Evolutionary conservation across 2,888 invertebrate genomes (phyloP).

Genomic region (Drosophila sordidula): DNA sequence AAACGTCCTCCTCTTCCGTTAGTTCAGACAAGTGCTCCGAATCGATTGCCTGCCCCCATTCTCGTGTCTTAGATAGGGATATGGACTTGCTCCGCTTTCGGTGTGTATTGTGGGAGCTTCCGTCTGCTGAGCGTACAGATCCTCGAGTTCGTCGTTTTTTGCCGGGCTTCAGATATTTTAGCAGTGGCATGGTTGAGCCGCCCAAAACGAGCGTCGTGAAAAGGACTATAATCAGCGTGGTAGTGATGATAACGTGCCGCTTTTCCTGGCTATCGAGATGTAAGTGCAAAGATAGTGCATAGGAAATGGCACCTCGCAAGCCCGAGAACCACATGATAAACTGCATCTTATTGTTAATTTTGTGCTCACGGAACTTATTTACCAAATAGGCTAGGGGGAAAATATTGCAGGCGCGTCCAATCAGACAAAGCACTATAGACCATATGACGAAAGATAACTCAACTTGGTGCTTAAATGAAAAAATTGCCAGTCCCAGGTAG

Average conservation of each 20-base stretch:
- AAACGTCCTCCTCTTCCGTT: slow-evolving; percentile 96
- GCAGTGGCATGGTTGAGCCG: slow-evolving; percentile 98
- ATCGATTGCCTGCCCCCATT: slow-evolving; percentile 98
- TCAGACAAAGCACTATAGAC: slow-evolving; percentile 95
- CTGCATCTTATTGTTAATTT: slow-evolving; percentile 99
- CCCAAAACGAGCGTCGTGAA: slow-evolving; percentile 98
- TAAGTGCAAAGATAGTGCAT: slow-evolving; percentile 97
- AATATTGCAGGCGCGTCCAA: slow-evolving; percentile 98
- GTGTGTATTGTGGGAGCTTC: slow-evolving; percentile 82
- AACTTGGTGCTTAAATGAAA: slow-evolving; percentile 96
- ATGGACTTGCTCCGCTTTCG: slow-evolving; percentile 92
- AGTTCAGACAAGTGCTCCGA: slow-evolving; percentile 96
- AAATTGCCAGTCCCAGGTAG: slow-evolving; percentile 90
- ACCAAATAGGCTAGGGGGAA: slow-evolving; percentile 97
- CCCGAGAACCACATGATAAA: slow-evolving; percentile 99
- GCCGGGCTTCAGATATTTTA: slow-evolving; percentile 92
- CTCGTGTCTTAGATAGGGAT: slow-evolving; percentile 98
- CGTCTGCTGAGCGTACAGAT: slow-evolving; percentile 72
- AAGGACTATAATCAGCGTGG: slow-evolving; percentile 98
- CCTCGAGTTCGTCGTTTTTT: slow-evolving; percentile 81
- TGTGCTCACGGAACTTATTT: slow-evolving; percentile 98
- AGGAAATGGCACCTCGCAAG: slow-evolving; percentile 98
- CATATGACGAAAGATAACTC: slow-evolving; percentile 96
- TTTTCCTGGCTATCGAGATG: slow-evolving; percentile 95
- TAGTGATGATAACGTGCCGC: slow-evolving; percentile 97